Conservation (phyloP, 2,797 vertebrate genomes). For the Danionella dracula region DNA sequence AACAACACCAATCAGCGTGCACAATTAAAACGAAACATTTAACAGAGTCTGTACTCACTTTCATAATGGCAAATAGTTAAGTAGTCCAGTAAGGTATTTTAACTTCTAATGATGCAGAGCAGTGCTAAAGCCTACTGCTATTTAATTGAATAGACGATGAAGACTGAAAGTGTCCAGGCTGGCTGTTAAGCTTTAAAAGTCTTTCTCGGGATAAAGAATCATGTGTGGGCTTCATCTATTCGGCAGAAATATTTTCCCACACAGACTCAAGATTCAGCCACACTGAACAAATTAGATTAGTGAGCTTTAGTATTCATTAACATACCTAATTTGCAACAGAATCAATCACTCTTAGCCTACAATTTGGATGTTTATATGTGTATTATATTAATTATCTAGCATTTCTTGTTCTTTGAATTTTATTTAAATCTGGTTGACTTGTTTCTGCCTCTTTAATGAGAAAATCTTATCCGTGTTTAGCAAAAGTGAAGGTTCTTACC, state of each 20-base stretch:
- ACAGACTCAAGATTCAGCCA: slow-evolving; percentile 70
- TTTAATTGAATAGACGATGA: background rate
- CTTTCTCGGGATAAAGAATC: slow-evolving; percentile 3
- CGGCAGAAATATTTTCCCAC: slow-evolving; percentile 71
- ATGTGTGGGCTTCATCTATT: slow-evolving; percentile 47
- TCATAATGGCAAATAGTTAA: background rate
- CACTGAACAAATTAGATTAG: slow-evolving; percentile 81
- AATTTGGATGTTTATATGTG: background rate
- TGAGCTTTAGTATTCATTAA: slow-evolving; percentile 61
- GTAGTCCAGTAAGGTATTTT: background rate
- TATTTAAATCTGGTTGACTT: background rate
- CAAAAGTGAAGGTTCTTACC: too few relatives aligned
- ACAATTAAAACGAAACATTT: background rate
- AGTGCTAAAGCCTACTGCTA: background rate
- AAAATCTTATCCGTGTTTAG: too few relatives aligned
- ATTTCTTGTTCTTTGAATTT: background rate
- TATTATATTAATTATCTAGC: background rate
- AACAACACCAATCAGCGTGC: too few relatives aligned
- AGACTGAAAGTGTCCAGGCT: slow-evolving; percentile 40
- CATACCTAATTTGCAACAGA: slow-evolving; percentile 53
- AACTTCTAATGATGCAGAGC: background rate
- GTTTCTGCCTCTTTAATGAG: background rate
- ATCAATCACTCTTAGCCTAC: slow-evolving; percentile 17
- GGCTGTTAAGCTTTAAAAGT: slow-evolving; percentile 4
- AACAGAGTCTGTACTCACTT: background rate